Base-by-base conservation (phyloP, 2,888 invertebrate genomes). In the Copidosoma aretas region DNA sequence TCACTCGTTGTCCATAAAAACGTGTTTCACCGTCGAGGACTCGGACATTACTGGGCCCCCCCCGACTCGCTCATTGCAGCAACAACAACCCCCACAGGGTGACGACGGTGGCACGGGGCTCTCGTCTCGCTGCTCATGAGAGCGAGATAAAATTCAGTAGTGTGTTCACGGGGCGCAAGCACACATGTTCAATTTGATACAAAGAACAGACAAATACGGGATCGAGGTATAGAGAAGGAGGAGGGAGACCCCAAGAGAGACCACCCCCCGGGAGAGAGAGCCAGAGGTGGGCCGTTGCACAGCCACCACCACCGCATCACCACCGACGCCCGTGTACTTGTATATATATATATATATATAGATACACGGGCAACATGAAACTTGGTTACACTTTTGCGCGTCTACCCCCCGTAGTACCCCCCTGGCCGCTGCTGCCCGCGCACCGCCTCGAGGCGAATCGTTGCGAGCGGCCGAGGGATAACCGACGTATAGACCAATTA, bases 31-130 rank as follows among this genome's bases (percentile, higher is more conserved):
- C 64, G 43, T 1, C 62, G 67, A 43, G 57, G 56, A 67, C 67
- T 69, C 64, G 69, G 69, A 71, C 71, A 67, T 69, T 52, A 71
- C 71, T 71, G 71, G 22, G n/a, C n/a, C n/a, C n/a, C n/a, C 53
- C 22, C 32, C 21, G 60, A 41, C 57, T 49, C n/a, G n/a, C n/a
- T n/a, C 52, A 65, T 68, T 66, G 71, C 62, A 65, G 64, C 71
- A 43, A 17, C 67, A 61, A 17, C 67, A 61, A 67, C 67, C 71
- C 71, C 60, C 25, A 15, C 19, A 15, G 41, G 49, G 32, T 2
- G 17, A 1, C n/a, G n/a, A n/a, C n/a, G n/a, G n/a, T n/a, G n/a
- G n/a, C n/a, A n/a, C n/a, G n/a, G n/a, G n/a, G n/a, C n/a, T n/a
- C 22, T 49, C 32, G 32, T 32, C 32, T 32, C 32, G 8, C 8